phyloP scores from a whole-genome alignment of 2,888 invertebrate species.

The Erebia ligea region DNA sequence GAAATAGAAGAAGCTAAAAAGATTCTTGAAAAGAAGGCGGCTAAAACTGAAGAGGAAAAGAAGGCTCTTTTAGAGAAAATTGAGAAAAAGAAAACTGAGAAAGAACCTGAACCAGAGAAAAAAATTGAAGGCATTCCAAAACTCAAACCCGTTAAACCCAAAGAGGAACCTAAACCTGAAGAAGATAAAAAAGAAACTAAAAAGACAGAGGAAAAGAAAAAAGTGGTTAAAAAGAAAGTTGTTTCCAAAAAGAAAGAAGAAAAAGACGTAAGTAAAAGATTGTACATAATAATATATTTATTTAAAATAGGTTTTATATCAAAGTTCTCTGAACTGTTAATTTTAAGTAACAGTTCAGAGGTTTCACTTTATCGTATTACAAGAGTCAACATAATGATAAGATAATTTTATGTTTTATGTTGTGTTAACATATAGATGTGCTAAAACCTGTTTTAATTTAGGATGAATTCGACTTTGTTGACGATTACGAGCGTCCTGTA shows the following conservation, averaged over 20 bases:
- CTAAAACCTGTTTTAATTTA: slow-evolving; percentile 71
- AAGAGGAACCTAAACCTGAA: slow-evolving; percentile 74
- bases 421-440: slow-evolving; percentile 65
- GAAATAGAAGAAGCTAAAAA: slow-evolving; percentile 78
- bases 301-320: background rate
- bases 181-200: slow-evolving; percentile 74
- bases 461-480: slow-evolving; percentile 80
- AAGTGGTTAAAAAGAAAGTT: slow-evolving; percentile 77
- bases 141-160: slow-evolving; percentile 81
- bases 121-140: slow-evolving; percentile 85
- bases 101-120: slow-evolving; percentile 76
- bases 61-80: slow-evolving; percentile 78
- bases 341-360: background rate
- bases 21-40: slow-evolving; percentile 72
- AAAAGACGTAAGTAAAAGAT: slow-evolving; percentile 65
- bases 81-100: slow-evolving; percentile 79
- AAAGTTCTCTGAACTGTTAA: background rate
- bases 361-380: background rate
- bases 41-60: slow-evolving; percentile 79
- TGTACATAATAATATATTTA: background rate
- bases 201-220: slow-evolving; percentile 67
- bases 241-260: slow-evolving; percentile 73
- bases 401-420: slow-evolving; percentile 49
- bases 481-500: slow-evolving; percentile 90
- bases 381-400: slow-evolving; percentile 1